Conservation (phyloP, 2,797 vertebrate species). For the Clarias platycephalus region DNA sequence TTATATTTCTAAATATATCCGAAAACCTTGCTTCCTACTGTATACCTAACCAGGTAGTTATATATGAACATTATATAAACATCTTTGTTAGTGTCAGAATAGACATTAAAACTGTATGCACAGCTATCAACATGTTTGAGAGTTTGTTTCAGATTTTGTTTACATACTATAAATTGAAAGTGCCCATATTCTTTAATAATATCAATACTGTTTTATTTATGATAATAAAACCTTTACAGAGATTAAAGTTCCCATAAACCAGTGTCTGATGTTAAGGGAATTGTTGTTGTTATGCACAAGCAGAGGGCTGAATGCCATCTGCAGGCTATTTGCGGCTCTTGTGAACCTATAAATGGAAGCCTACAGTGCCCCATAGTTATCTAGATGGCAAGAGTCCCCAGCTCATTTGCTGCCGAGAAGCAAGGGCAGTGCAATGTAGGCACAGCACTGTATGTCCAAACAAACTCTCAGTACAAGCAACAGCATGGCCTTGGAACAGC, state of each 20-base stretch:
- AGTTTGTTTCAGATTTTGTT: not conserved
- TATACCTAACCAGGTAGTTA: not conserved
- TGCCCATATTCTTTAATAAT: not conserved
- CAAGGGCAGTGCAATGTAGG: conserved; percentile 65
- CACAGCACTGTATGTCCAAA: conserved; percentile 59
- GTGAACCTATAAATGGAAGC: conserved; percentile 93
- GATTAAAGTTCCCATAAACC: not conserved
- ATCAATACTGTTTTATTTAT: too few relatives aligned
- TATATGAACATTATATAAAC: not conserved
- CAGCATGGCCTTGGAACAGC: conserved; percentile 72
- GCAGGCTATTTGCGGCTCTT: conserved; percentile 88
- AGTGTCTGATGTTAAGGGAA: conserved; percentile 17
- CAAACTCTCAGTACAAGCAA: conserved; percentile 48
- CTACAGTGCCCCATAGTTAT: conserved; percentile 76
- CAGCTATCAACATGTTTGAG: not conserved
- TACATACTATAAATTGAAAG: not conserved
- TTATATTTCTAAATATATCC: not conserved
- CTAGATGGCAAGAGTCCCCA: conserved; percentile 71
- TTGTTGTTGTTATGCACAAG: conserved; percentile 70
- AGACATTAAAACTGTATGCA: not conserved
- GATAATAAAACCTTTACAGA: not conserved
- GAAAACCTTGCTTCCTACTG: not conserved
- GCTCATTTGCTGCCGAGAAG: conserved; percentile 70
- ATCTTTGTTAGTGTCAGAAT: not conserved
- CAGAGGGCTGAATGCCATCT: conserved; percentile 76